Percentiles rank a stretch among this genome's conserved stretches.
Evolutionary conservation across 2,888 invertebrate genomes (phyloP).

Genomic region (Minunthozetes semirufus): DNA sequence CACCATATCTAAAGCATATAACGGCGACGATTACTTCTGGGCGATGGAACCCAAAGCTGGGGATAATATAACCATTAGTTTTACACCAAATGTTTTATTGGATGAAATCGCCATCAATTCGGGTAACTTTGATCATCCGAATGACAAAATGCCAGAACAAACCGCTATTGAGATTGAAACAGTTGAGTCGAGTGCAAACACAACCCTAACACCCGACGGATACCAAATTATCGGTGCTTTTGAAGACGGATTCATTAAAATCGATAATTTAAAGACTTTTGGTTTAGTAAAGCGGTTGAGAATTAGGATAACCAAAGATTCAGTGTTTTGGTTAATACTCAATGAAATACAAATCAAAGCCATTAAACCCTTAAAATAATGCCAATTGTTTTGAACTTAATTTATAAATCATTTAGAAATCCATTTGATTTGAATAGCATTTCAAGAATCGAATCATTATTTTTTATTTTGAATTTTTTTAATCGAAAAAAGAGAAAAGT

Average conservation of each 20-base stretch:
- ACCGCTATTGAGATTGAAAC: slow-evolving; percentile 68
- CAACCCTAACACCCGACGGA: slow-evolving; percentile 39
- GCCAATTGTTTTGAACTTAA: no score
- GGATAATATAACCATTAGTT: slow-evolving; percentile 71
- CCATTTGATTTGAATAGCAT: not conserved
- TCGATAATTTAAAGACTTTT: not conserved
- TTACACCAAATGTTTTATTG: slow-evolving; percentile 62
- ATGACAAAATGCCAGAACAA: slow-evolving; percentile 73
- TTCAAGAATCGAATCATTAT: not conserved
- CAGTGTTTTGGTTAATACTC: slow-evolving; percentile 15
- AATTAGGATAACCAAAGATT: not conserved
- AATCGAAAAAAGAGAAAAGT: no score
- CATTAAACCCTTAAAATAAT: not conserved
- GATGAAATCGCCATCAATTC: slow-evolving; percentile 67
- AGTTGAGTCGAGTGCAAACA: slow-evolving; percentile 38
- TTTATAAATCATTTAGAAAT: not conserved
- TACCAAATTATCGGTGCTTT: slow-evolving; percentile 39
- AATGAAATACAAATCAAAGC: slow-evolving; percentile 21
- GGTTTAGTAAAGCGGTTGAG: not conserved
- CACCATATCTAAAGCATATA: slow-evolving; percentile 70
- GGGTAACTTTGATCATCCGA: slow-evolving; percentile 80
- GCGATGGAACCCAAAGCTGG: slow-evolving; percentile 74
- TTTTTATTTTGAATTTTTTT: no score
- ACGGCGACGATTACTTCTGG: slow-evolving; percentile 85
- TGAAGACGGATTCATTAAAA: slow-evolving; percentile 36